Base-by-base conservation (phyloP, 2,113 vertebrate genomes). In the Campylomormyrus tamandua region DNA sequence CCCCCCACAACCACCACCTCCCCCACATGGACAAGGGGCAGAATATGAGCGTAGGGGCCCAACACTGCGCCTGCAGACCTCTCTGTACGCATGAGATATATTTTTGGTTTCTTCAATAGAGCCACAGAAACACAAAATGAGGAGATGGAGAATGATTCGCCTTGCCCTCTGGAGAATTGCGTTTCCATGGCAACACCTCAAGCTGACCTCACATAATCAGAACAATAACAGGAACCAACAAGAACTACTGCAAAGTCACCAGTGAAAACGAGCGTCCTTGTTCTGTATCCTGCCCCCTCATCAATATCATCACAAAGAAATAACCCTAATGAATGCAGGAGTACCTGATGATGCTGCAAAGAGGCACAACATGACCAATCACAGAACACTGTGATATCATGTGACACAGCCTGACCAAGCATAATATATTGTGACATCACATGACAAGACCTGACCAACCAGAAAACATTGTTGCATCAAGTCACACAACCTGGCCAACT, bases 111-210 rank as follows among this genome's bases (percentile, higher is more conserved):
- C 39, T 58, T 66, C 39, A 88, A 46, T 17, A 88, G 87, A 62
- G 39, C 52, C 39, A 88, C 39, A 66, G 87, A 88, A 88, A 88
- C 56, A 62, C 86, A 87, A 88, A 88, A 88, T 3, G 21, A 88
- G 56, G 35, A 88, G 87, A 88, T 66, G 56, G 87, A 66, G 87
- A 88, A 88, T 46, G 56, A 88, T 88, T 66, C 42, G 87, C 19
- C 21, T 88, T 66, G 87, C 56, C 87, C 87, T 88, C 53, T 45
- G 58, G 87, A 45, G 56, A 88, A 46, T 53, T 13, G 17, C 21
- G 87, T 88, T 66, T 62, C 87, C 87, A 88, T 88, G 56, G 87
- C 87, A 88, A 88, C 87, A 45, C 11, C 56, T 88, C 56, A 62
- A 88, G 58, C 56, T 88, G 87, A 88, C 87, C 87, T 88, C 87